Evolutionary conservation across 2,113 vertebrate genomes (phyloP).

Genomic region (Xiphophorus maculatus): DNA sequence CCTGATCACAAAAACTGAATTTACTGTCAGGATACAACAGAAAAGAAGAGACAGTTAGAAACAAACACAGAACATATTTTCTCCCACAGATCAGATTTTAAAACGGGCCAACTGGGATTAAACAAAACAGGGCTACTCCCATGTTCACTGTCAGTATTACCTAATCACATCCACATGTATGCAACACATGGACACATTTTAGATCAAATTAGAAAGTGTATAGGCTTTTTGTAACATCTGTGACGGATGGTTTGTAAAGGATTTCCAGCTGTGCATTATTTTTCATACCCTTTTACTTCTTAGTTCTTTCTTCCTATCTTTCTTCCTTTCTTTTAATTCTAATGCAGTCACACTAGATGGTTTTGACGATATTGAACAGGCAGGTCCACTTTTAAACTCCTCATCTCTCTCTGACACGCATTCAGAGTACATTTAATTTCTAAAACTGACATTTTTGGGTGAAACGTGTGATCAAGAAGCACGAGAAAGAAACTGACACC

Average conservation of each 20-base stretch:
- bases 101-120: neutral
- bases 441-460: neutral
- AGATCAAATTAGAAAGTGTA: slow-evolving; percentile 11
- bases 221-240: slow-evolving; percentile 34
- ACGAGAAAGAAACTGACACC: too few species aligned
- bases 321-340: neutral
- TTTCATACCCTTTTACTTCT: neutral
- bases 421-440: neutral
- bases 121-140: neutral
- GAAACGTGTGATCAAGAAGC: too few species aligned
- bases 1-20: neutral
- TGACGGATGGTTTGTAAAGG: neutral
- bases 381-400: too few species aligned
- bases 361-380: too few species aligned
- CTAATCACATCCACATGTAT: slow-evolving; percentile 26
- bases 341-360: too few species aligned
- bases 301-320: neutral
- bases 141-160: neutral
- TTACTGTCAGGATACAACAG: neutral
- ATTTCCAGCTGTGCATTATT: slow-evolving; percentile 14
- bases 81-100: neutral
- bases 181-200: slow-evolving; percentile 34
- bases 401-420: neutral
- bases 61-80: neutral
- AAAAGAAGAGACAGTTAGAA: neutral